phyloP scores from a whole-genome alignment of 2,797 vertebrate genomes.

The Loris lydekkerianus region DNA sequence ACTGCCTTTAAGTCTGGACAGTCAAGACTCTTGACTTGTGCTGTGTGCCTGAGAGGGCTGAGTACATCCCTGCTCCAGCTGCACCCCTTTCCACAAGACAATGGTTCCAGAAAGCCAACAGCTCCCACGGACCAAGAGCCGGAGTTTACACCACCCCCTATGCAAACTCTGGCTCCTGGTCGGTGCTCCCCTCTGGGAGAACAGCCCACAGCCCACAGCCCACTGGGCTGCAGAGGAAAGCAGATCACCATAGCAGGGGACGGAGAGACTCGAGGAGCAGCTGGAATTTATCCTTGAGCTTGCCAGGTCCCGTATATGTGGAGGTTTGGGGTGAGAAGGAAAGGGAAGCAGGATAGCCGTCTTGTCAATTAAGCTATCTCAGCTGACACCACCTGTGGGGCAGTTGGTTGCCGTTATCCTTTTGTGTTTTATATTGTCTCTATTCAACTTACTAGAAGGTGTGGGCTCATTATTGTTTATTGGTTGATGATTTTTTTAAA shows the following conservation, averaged over 20 bases:
- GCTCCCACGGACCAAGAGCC: neutral
- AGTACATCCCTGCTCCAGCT: neutral
- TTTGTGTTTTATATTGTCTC: neutral
- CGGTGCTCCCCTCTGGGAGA: rapidly evolving
- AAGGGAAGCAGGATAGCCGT: neutral
- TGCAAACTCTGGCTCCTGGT: too few species aligned
- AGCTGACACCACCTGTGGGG: neutral
- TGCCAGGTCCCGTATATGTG: neutral
- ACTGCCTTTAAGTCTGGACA: neutral
- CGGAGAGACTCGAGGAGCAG: neutral
- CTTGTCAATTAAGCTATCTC: neutral
- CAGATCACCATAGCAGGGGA: neutral
- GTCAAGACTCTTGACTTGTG: neutral
- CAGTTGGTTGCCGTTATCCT: neutral
- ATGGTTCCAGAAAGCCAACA: neutral
- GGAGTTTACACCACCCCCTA: neutral
- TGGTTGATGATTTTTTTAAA: neutral
- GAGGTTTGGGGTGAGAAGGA: neutral
- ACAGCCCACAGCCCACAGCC: neutral
- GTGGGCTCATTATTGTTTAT: neutral
- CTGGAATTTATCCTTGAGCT: neutral
- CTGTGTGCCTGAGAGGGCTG: neutral
- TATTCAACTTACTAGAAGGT: neutral
- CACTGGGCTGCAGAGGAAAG: neutral
- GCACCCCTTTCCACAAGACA: neutral